Conservation (phyloP, 2,888 invertebrate genomes). For the Prenolepis imparis region DNA sequence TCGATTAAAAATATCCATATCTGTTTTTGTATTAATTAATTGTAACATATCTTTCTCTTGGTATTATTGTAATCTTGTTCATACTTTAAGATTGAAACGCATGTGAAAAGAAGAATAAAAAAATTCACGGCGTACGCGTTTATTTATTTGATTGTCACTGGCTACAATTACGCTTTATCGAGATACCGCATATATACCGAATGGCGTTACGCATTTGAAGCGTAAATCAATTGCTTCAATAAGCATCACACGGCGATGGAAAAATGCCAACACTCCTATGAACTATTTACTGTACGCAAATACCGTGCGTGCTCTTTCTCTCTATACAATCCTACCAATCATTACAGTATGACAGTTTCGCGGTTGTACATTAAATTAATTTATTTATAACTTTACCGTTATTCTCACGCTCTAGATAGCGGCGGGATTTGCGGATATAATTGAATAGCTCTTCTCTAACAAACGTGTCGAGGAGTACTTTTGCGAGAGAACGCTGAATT, state of each 20-base stretch:
- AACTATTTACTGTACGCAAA: conserved; percentile 52
- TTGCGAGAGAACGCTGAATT: neutral
- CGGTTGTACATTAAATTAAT: conserved; percentile 45
- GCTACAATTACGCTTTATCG: neutral
- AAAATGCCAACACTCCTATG: conserved; percentile 70
- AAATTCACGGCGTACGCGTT: neutral
- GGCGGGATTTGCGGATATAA: conserved; percentile 28
- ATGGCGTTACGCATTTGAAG: conserved; percentile 16
- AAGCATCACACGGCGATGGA: conserved; percentile 73
- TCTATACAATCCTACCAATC: neutral
- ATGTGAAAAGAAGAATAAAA: neutral
- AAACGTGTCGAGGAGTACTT: conserved; percentile 27
- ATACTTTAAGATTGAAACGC: neutral
- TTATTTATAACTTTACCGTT: conserved; percentile 25
- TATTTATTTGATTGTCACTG: neutral
- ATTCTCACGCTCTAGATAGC: conserved; percentile 17
- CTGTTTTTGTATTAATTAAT: too few relatives aligned
- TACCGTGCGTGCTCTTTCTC: conserved; percentile 13
- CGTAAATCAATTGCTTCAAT: conserved; percentile 67
- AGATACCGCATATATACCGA: neutral
- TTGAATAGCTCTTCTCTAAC: conserved; percentile 24
- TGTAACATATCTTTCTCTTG: too few relatives aligned
- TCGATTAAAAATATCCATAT: too few relatives aligned
- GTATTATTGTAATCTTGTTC: neutral
- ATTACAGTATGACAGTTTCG: conserved; percentile 42